Conservation (phyloP, 1,140 invertebrate genomes). For the Bicyclus anynana region DNA sequence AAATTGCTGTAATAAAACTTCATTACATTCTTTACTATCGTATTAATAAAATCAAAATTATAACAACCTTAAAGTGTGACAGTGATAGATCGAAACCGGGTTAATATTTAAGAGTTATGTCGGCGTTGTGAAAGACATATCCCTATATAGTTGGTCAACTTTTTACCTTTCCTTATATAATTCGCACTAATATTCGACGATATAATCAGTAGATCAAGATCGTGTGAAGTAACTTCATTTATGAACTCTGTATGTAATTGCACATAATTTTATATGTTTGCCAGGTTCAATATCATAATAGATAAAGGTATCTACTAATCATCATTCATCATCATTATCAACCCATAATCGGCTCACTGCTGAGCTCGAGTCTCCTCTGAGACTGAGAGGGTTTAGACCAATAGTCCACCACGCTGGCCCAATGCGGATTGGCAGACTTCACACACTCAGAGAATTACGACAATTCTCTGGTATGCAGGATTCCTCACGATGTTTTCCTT, state of each 20-base stretch:
- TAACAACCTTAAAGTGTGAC: slow-evolving; percentile 1
- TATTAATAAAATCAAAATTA: slow-evolving; percentile 1
- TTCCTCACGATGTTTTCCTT: no score
- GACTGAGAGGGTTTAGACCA: no score
- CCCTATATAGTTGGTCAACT: slow-evolving; percentile 2
- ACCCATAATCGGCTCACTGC: no score
- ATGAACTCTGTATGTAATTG: slow-evolving; percentile 1
- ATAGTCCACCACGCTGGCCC: no score
- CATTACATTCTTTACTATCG: neutral
- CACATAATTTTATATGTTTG: neutral
- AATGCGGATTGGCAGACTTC: no score
- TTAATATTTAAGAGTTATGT: slow-evolving; percentile 6
- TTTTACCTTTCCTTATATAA: slow-evolving; percentile 14
- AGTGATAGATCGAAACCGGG: slow-evolving; percentile 11
- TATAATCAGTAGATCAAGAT: slow-evolving; percentile 12
- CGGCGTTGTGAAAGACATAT: slow-evolving; percentile 9
- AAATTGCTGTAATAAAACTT: no score
- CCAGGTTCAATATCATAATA: slow-evolving; percentile 5
- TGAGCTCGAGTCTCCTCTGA: no score
- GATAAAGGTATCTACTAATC: no score
- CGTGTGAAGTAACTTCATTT: slow-evolving; percentile 12
- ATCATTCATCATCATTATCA: no score
- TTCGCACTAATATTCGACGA: slow-evolving; percentile 2
- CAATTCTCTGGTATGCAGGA: no score
- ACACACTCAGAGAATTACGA: no score